These are phyloP conservation scores for Papilio protenor DNA, from an alignment of 2,888 invertebrate species.

Conservation along the genomic window DNA sequence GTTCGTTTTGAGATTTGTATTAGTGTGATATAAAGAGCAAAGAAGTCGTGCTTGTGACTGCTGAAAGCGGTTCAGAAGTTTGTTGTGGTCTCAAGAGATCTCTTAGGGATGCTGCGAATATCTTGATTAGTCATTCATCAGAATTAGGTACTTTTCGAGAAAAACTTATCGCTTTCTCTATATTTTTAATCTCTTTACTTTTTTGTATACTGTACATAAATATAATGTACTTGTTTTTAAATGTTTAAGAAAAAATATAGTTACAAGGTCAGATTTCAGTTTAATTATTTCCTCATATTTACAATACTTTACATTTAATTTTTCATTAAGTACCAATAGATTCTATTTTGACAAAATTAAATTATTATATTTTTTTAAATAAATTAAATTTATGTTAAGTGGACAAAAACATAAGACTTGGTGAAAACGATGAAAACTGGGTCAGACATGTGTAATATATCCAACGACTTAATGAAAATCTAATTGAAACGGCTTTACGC, in stretches of 20 bases:
- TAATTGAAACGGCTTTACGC: conserved; percentile 26
- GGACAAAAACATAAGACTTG: not conserved
- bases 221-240: too few species aligned
- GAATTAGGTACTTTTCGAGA: conserved; percentile 4
- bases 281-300: not conserved
- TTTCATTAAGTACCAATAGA: not conserved
- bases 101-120: conserved; percentile 19
- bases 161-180: not conserved
- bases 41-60: conserved; percentile 50
- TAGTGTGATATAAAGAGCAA: conserved; percentile 43
- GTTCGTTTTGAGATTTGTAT: conserved; percentile 25
- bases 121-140: conserved; percentile 20
- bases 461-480: conserved; percentile 15
- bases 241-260: not conserved
- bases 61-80: conserved; percentile 51
- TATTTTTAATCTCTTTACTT: not conserved
- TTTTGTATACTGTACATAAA: not conserved
- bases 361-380: conserved; percentile 20
- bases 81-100: conserved; percentile 35
- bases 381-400: not conserved
- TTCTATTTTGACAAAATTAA: not conserved
- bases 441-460: conserved; percentile 8
- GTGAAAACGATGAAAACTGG: not conserved
- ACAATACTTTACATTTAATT: too few species aligned
- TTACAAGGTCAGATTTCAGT: not conserved